Evolutionary conservation across 1,140 invertebrate genomes (phyloP).

Genomic region (Drosophila paulistorum): DNA sequence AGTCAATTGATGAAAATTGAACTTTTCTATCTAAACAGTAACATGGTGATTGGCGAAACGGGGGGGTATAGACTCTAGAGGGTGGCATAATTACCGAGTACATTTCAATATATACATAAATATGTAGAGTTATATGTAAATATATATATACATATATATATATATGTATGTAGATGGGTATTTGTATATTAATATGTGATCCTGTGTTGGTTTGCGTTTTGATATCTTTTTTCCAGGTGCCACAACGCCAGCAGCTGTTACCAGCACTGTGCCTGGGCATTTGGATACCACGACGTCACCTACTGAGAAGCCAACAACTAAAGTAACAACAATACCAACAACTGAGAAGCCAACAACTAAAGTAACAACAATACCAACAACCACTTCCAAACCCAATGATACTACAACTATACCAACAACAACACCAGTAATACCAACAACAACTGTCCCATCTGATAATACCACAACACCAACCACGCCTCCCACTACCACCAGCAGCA

Average conservation of each 20-base stretch:
- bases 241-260: not conserved
- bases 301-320: conserved; percentile 16
- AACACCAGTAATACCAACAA: conserved; percentile 42
- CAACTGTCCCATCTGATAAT: conserved; percentile 39
- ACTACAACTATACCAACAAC: conserved; percentile 52
- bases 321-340: conserved; percentile 16
- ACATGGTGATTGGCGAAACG: not conserved
- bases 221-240: conserved; percentile 8
- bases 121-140: not conserved
- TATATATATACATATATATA: not conserved
- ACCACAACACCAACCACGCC: conserved; percentile 45
- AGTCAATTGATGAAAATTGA: conserved; percentile 32
- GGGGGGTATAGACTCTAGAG: not conserved
- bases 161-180: not conserved
- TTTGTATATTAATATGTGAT: not conserved
- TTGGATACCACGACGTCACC: conserved; percentile 1
- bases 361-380: conserved; percentile 43
- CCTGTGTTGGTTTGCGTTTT: conserved; percentile 20
- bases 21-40: conserved; percentile 29
- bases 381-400: conserved; percentile 32
- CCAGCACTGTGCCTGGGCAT: not conserved
- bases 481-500: conserved; percentile 48
- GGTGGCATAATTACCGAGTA: conserved; percentile 5
- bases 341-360: conserved; percentile 29
- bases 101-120: not conserved